A percentile compares a stretch with the other conserved stretches of the same genome.
These are phyloP conservation scores for Plemyria rubiginata DNA, from an alignment of 2,888 invertebrate species.

Conservation along the genomic window DNA sequence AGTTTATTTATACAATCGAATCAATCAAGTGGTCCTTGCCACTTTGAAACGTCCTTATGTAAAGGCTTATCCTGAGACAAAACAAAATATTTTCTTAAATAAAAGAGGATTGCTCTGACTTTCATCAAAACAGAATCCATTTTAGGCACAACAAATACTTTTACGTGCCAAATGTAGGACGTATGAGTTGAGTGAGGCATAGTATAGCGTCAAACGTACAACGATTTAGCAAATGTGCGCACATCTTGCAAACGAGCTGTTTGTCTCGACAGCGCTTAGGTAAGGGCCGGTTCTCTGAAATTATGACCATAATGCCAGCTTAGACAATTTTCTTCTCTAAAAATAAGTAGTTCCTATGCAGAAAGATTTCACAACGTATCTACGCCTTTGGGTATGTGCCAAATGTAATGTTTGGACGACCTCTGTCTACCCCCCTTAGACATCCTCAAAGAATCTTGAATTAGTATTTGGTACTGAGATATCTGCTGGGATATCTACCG, in stretches of 20 bases:
- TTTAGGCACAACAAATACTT: not conserved
- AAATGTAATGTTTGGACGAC: too few relatives aligned
- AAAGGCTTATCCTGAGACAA: too few relatives aligned
- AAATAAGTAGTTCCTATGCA: too few relatives aligned
- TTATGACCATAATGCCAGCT: not conserved
- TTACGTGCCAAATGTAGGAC: slow-evolving; percentile 14
- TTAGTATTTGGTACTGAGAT: too few relatives aligned
- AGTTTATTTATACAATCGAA: too few relatives aligned
- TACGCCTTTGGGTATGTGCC: too few relatives aligned
- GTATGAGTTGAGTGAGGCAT: slow-evolving; percentile 11
- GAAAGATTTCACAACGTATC: too few relatives aligned
- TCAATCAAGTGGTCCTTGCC: too few relatives aligned
- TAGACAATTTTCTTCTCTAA: not conserved
- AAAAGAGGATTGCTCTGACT: not conserved
- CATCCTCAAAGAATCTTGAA: too few relatives aligned
- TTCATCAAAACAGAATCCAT: not conserved
- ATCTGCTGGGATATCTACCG: too few relatives aligned
- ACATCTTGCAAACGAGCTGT: slow-evolving; percentile 32
- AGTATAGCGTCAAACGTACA: slow-evolving; percentile 24
- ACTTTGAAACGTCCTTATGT: too few relatives aligned
- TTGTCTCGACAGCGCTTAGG: slow-evolving; percentile 18
- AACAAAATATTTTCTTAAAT: not conserved
- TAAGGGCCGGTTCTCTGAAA: not conserved
- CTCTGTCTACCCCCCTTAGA: too few relatives aligned
- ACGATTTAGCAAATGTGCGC: slow-evolving; percentile 34